phyloP scores from a whole-genome alignment of 2,888 invertebrate genomes.

The Cryptus armator region DNA sequence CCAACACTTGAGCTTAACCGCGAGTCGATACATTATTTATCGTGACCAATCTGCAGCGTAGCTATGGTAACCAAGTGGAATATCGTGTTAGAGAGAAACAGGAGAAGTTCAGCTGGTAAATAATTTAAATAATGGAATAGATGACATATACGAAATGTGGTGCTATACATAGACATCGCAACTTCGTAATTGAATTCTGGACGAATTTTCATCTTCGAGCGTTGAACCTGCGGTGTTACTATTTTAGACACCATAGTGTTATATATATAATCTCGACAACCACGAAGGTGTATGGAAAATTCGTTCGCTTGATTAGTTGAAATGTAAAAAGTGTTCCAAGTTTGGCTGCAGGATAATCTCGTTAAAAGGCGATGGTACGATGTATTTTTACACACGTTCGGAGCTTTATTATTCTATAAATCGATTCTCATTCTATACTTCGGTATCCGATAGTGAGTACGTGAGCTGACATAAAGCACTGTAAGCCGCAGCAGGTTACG shows the following conservation, averaged over 20 bases:
- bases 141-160: not conserved
- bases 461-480: not conserved
- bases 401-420: not conserved
- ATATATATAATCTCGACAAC: not conserved
- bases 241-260: not conserved
- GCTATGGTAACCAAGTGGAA: conserved; percentile 12
- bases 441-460: not conserved
- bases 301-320: not conserved
- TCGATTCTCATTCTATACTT: not conserved
- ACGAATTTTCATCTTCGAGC: not conserved
- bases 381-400: conserved; percentile 1
- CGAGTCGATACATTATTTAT: conserved; percentile 33
- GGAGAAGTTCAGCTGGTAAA: conserved; percentile 15
- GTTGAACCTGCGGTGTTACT: not conserved
- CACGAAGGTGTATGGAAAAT: not conserved
- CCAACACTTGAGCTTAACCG: conserved; percentile 16
- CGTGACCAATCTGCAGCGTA: not conserved
- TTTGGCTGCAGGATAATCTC: not conserved
- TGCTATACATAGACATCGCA: not conserved
- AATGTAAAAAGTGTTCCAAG: not conserved
- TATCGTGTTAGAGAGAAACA: not conserved
- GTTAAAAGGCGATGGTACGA: not conserved
- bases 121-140: conserved; percentile 7
- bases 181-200: conserved; percentile 8
- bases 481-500: not conserved